Conservation (phyloP, 2,797 vertebrate genomes). For the Steatocranus sp. region DNA sequence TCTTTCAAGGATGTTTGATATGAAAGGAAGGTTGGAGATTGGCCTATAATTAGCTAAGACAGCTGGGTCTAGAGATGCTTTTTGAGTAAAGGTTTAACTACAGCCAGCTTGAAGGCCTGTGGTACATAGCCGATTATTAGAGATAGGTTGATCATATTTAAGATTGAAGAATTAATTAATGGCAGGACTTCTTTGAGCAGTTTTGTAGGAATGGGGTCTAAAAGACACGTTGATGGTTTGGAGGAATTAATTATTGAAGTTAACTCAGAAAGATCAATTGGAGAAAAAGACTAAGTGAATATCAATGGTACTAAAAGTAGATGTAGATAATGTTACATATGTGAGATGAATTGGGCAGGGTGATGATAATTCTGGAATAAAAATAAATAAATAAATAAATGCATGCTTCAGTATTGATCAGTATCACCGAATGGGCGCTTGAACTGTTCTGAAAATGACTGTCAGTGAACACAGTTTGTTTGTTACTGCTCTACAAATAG, state of each 20-base stretch:
- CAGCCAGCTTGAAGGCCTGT: fast-evolving
- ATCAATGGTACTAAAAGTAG: fast-evolving
- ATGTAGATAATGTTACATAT: fast-evolving
- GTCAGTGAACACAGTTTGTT: neutral
- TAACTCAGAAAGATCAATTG: fast-evolving
- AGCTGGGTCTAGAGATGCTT: neutral
- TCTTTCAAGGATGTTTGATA: too few species aligned
- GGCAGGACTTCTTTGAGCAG: neutral
- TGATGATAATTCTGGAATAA: neutral
- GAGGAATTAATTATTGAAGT: neutral
- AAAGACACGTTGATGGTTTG: neutral
- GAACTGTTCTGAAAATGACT: neutral
- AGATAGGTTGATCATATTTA: neutral
- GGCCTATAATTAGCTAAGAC: neutral
- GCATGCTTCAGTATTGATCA: neutral
- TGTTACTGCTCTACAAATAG: neutral
- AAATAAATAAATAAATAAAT: neutral
- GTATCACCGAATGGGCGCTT: neutral
- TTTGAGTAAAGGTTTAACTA: neutral
- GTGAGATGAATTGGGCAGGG: neutral
- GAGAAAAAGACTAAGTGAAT: fast-evolving
- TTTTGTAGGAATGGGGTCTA: neutral
- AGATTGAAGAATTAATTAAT: fast-evolving
- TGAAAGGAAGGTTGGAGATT: neutral
- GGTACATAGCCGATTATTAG: neutral